Base-by-base conservation (phyloP, 53 echinoderm and acorn worm genomes). In the Stichopus horrens region DNA sequence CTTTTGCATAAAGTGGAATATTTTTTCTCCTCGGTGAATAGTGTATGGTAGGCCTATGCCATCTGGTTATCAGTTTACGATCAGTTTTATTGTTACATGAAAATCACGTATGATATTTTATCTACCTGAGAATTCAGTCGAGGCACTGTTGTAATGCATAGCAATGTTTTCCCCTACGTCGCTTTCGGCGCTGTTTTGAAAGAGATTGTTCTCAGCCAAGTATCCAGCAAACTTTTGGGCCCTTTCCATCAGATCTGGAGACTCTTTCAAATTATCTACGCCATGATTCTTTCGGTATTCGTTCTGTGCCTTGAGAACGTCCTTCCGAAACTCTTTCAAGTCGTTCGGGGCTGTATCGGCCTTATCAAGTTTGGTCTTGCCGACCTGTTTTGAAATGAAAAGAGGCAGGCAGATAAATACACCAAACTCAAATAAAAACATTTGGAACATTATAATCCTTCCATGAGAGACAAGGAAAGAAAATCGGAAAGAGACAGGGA, bases 121-220 rank as follows among this genome's bases (percentile, higher is more conserved):
- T 23, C 58, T 83, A 96, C 95, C 99, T 75, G 99, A 90, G 74
- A 98, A 95, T 7, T 88, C 93, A 6, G 93, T 94, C 58, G 91
- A 92, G 52, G 95, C 94, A 66, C 96, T 96, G 68, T 90, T 93
- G 88, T 92, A 94, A 79, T 95, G 95, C 95, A 96, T 96, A 37
- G 94, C 99, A 81, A 98, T 94, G 85, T 99, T 99, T 92, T 99
- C 99, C 8, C 99, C 99, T 7, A 94, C 92, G 21, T 96, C 99
- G 0, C 81, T 71, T 23, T 90, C 79, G 37, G 83, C 88, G 83
- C 96, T 95, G 83, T 97, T 95, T 83, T 95, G 94, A 65, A 97
- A 97, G 80, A 90, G 80, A 74, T 94, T 90, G 9, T 99, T 93
- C 67, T 88, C 90, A 7, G 96, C 96, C 16, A 99, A 88, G 51